A percentile compares a stretch with the other conserved stretches of the same genome.
Evolutionary conservation across 2,888 invertebrate species (phyloP).

Genomic region (Lithosia quadra): DNA sequence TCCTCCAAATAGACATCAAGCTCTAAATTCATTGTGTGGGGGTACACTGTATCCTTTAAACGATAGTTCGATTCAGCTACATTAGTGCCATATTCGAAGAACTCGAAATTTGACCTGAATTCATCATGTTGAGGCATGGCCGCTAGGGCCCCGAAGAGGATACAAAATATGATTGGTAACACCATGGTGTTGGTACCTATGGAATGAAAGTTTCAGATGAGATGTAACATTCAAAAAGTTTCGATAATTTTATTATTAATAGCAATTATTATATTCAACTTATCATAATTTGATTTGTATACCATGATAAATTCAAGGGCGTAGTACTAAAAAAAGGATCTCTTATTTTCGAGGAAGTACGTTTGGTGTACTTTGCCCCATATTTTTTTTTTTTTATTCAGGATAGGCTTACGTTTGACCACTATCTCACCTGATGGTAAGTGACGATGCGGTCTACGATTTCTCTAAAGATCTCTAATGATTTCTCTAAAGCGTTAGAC

Average conservation of each 20-base stretch:
- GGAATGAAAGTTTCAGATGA: not conserved
- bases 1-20: slow-evolving; percentile 71
- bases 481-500: not conserved
- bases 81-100: slow-evolving; percentile 64
- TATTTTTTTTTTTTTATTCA: no score
- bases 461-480: no score
- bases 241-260: not conserved
- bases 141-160: slow-evolving; percentile 62
- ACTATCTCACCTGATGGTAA: no score
- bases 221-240: no score
- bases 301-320: not conserved
- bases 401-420: no score
- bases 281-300: no score
- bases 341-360: not conserved
- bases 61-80: slow-evolving; percentile 72
- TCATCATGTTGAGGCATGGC: slow-evolving; percentile 65
- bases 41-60: slow-evolving; percentile 67
- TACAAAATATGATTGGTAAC: slow-evolving; percentile 56
- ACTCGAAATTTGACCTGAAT: slow-evolving; percentile 69
- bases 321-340: not conserved
- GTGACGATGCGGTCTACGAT: no score
- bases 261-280: no score
- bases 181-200: slow-evolving; percentile 67
- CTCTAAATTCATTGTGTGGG: slow-evolving; percentile 63
- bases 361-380: no score